These are phyloP conservation scores for Formicarius rufipectus DNA, from an alignment of 2,113 vertebrate species.

Conservation along the genomic window DNA sequence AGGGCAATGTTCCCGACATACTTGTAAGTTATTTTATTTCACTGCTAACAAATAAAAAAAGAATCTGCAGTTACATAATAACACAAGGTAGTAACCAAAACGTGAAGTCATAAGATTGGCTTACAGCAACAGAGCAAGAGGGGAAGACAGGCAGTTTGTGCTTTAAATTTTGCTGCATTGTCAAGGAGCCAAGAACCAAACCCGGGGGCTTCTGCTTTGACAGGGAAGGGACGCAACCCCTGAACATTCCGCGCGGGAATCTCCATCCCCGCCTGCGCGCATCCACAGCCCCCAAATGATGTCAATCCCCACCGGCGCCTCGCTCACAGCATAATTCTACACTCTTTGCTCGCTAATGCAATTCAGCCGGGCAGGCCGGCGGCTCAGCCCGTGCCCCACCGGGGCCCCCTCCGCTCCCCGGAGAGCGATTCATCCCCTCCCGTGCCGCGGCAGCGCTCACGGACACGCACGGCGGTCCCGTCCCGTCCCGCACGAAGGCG, in stretches of 20 bases:
- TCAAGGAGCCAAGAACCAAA: slow-evolving; percentile 22
- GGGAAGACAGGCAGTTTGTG: background rate
- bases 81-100: slow-evolving; percentile 25
- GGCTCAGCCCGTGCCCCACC: background rate
- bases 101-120: background rate
- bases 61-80: slow-evolving; percentile 50
- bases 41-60: background rate
- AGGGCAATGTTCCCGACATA: slow-evolving; percentile 9
- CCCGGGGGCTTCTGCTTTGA: background rate
- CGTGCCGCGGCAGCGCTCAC: background rate
- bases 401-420: background rate
- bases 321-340: background rate
- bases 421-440: background rate
- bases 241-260: background rate
- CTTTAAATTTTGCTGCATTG: slow-evolving; percentile 67
- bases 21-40: slow-evolving; percentile 54
- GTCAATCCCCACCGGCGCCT: background rate
- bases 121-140: background rate
- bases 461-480: background rate
- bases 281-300: background rate
- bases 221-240: background rate
- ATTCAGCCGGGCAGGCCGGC: background rate
- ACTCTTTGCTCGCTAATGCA: background rate
- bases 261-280: background rate
- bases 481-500: background rate